These are phyloP conservation scores for Todus mexicanus DNA, from an alignment of 2,797 vertebrate genomes.

Conservation along the genomic window DNA sequence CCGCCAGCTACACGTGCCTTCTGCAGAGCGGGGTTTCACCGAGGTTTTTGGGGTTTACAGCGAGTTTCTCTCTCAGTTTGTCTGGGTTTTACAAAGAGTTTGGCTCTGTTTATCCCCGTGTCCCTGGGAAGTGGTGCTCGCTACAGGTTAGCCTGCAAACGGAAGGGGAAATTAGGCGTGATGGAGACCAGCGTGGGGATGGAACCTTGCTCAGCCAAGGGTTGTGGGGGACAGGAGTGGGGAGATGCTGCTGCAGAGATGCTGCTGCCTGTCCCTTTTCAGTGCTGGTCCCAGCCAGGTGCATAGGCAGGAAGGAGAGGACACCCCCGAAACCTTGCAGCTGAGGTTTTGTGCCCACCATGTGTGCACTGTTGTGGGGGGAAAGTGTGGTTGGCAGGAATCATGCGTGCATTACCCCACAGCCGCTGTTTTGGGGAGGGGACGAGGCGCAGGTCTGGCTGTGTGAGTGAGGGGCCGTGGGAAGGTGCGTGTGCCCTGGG, in stretches of 20 bases:
- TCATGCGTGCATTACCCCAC: background rate
- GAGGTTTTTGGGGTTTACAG: background rate
- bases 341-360: background rate
- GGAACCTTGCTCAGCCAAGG: fast-evolving
- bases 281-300: background rate
- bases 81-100: background rate
- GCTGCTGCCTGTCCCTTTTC: background rate
- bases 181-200: background rate
- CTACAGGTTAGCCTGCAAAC: background rate
- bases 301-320: fast-evolving
- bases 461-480: background rate
- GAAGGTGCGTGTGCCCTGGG: background rate
- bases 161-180: background rate
- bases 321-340: background rate
- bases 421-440: background rate
- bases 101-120: background rate
- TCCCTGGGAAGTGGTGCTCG: background rate
- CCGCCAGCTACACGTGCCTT: background rate
- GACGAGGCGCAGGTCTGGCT: background rate
- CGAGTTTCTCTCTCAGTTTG: background rate
- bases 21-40: fast-evolving
- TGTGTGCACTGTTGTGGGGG: fast-evolving
- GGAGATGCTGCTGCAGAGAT: background rate
- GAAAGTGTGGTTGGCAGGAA: background rate
- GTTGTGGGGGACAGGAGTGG: fast-evolving